Evolutionary conservation across 2,888 invertebrate species (phyloP), one percentile per base, ranked within the genome.

Genomic region (Panzeria rudis): DNA sequence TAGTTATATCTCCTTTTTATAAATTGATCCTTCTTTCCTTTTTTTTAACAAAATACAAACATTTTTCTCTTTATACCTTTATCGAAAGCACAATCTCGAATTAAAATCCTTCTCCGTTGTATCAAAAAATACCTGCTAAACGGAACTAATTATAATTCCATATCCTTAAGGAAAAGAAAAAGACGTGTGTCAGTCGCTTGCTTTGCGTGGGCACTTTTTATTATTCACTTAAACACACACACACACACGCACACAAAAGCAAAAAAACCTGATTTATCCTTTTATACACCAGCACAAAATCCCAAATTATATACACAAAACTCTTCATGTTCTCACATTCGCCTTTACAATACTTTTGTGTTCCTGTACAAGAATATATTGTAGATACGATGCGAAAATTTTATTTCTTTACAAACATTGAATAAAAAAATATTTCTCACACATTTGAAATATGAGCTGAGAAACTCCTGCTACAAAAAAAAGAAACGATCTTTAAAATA

Each of bases 131-230:
- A 82, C 64, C 85, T 82, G 78, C 44, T 79, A 85, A 85, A 78
- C 80, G 83, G 80, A 83, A 86, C 83, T 86, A 86, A 86, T 86
- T 83, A 86, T 77, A 78, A 78, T 79, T 80, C 50, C 66, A 77
- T 72, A 80, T 80, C 83, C 83, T 80, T 73, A 76, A 66, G 50
- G 78, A 73, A 76, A 35, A 68, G 23, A 61, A 44, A 68, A 71
- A 61, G 83, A 72, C 83, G 86, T 86, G 86, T 86, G 86, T 86
- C 86, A 80, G 86, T 50, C 86, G 79, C 77, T 86, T 83, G 86
- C 86, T 83, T 85, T 84, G 76, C 82, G 64, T 82, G 82, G 72
- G 78, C 71, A 79, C 62, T 52, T 85, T 71, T 56, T 66, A 50
- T 59, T 66, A 17, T 23, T 13, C 35, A 23, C 35, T 15, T 25